Percentiles rank a stretch among this genome's conserved stretches.
Evolutionary conservation across 2,888 invertebrate genomes (phyloP).

Genomic region (Drosophila leonis): DNA sequence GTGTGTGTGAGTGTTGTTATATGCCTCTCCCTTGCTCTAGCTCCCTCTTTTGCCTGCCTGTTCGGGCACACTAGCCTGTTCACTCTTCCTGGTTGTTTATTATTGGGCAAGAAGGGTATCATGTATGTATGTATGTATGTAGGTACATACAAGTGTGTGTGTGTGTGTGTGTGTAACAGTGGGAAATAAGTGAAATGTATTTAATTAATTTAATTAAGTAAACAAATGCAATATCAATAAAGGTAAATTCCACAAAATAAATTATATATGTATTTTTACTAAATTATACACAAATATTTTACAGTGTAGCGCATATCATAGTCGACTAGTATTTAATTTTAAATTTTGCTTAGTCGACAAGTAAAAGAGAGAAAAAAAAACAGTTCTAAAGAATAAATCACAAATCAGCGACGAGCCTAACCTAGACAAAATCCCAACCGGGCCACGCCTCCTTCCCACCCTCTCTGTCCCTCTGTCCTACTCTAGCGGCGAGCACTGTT

Average conservation of each 20-base stretch:
- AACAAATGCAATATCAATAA: not conserved
- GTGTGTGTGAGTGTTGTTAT: slow-evolving; percentile 38
- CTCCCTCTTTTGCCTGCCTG: slow-evolving; percentile 11
- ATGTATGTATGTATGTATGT: not conserved
- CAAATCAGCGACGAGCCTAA: slow-evolving; percentile 49
- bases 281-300: no score
- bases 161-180: slow-evolving; percentile 3
- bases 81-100: slow-evolving; percentile 39
- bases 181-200: slow-evolving; percentile 4
- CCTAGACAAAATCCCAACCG: slow-evolving; percentile 7
- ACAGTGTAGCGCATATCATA: slow-evolving; percentile 17
- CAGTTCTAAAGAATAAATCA: slow-evolving; percentile 66
- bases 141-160: not conserved
- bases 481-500: slow-evolving; percentile 41
- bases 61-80: slow-evolving; percentile 15
- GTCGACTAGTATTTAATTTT: slow-evolving; percentile 12
- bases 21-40: slow-evolving; percentile 34
- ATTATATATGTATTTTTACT: not conserved
- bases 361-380: slow-evolving; percentile 39
- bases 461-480: not conserved
- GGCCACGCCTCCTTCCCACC: not conserved
- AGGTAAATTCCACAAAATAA: not conserved
- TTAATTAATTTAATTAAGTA: not conserved
- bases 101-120: slow-evolving; percentile 25
- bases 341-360: slow-evolving; percentile 51